A percentile compares a stretch with the other conserved stretches of the same genome.
Evolutionary conservation across 2,888 invertebrate species (phyloP).

Genomic region (Pseudeuparius sepicola): DNA sequence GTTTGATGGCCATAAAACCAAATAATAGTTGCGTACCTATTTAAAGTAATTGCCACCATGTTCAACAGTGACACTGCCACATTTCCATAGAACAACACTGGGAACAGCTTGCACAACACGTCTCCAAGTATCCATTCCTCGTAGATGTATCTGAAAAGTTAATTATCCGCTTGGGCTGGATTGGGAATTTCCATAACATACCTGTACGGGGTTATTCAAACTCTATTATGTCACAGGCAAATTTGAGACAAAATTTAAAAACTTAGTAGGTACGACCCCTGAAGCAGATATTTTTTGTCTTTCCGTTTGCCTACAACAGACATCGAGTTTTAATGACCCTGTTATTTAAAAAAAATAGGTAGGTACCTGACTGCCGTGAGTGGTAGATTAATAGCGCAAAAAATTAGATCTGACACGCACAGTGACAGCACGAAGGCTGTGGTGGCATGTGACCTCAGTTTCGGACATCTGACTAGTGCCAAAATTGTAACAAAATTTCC

Average conservation of each 20-base stretch:
- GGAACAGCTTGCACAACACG: conserved; percentile 71
- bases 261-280: no score
- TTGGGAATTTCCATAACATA: no score
- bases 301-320: no score
- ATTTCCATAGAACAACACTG: conserved; percentile 82
- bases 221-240: no score
- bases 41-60: conserved; percentile 83
- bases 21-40: conserved; percentile 53
- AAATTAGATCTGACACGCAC: conserved; percentile 75
- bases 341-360: no score
- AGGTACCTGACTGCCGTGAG: conserved; percentile 71
- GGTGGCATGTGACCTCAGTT: conserved; percentile 72
- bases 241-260: no score
- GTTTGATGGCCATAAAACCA: no score
- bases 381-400: conserved; percentile 76
- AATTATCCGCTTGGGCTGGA: no score
- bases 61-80: conserved; percentile 78
- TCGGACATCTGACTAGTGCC: conserved; percentile 67
- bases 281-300: no score
- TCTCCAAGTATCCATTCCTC: conserved; percentile 73
- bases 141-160: no score
- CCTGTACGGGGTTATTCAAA: no score
- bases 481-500: conserved; percentile 76
- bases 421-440: conserved; percentile 81
- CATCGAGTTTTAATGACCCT: no score